Percentiles rank a stretch among this genome's conserved stretches.
phyloP scores from a whole-genome alignment of 1,140 invertebrate genomes.

The Zaprionus kolodkinae region DNA sequence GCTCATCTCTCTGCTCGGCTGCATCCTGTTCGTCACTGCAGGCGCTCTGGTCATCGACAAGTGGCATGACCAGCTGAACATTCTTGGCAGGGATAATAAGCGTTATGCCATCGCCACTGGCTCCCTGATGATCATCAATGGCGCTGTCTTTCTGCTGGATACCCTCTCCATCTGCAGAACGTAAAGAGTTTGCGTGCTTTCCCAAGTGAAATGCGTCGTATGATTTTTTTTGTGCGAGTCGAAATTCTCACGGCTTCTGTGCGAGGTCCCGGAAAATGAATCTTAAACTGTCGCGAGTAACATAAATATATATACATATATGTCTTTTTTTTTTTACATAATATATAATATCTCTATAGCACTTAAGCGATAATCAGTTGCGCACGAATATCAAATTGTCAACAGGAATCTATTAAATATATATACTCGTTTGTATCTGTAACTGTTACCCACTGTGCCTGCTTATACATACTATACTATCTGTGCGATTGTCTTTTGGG shows the following conservation, averaged over 20 bases:
- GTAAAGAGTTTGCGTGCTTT: conserved; percentile 48
- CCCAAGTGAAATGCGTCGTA: conserved; percentile 2
- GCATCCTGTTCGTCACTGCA: conserved; percentile 88
- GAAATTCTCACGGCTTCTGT: conserved; percentile 63
- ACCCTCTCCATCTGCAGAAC: conserved; percentile 87
- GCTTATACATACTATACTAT: not conserved
- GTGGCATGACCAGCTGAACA: conserved; percentile 65
- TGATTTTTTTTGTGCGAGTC: conserved; percentile 35
- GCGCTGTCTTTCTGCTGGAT: conserved; percentile 88
- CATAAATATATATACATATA: conserved; percentile 27
- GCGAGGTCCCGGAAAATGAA: conserved; percentile 47
- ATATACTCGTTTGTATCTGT: conserved; percentile 26
- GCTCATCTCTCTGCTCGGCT: conserved; percentile 86
- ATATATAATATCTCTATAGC: conserved; percentile 35
- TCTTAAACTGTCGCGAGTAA: conserved; percentile 47
- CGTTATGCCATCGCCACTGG: conserved; percentile 89
- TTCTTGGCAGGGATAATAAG: conserved; percentile 82
- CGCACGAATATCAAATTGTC: conserved; percentile 62
- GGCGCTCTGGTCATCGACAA: conserved; percentile 88
- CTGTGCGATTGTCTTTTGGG: not conserved
- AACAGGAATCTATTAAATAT: conserved; percentile 68
- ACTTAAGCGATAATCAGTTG: conserved; percentile 58
- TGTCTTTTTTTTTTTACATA: conserved; percentile 28
- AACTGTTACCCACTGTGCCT: conserved; percentile 20
- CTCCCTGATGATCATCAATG: conserved; percentile 89